Evolutionary conservation across 2,797 vertebrate species (phyloP).

Genomic region (Diceros bicornis): DNA sequence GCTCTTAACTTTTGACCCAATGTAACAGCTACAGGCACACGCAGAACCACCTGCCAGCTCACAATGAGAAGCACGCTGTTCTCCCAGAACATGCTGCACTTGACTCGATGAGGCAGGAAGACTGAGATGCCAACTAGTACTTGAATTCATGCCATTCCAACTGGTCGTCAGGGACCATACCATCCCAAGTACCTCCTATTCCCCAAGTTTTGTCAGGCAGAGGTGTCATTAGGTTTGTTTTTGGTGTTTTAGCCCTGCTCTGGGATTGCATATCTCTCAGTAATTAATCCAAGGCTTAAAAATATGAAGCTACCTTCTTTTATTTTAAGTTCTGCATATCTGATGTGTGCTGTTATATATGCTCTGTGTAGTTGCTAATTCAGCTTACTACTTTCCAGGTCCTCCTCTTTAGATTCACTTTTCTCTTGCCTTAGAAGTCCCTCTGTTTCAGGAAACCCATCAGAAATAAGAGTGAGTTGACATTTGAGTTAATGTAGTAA

Average conservation of each 20-base stretch:
- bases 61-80: background rate
- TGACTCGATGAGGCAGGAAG: background rate
- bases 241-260: background rate
- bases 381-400: background rate
- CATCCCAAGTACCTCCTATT: background rate
- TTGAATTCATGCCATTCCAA: background rate
- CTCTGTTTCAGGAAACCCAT: background rate
- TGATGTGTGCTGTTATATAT: background rate
- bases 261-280: background rate
- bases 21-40: background rate
- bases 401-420: background rate
- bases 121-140: background rate
- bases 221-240: background rate
- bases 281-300: background rate
- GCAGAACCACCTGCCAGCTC: background rate
- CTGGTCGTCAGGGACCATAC: background rate
- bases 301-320: background rate
- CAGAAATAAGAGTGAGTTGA: constrained; percentile 42
- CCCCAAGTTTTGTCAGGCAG: background rate
- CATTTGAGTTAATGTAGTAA: background rate
- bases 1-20: background rate
- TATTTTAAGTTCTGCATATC: background rate
- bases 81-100: background rate
- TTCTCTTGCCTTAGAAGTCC: background rate
- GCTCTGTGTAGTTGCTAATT: background rate